Conservation (phyloP, 2,888 invertebrate species). For the Ochropacha duplaris region DNA sequence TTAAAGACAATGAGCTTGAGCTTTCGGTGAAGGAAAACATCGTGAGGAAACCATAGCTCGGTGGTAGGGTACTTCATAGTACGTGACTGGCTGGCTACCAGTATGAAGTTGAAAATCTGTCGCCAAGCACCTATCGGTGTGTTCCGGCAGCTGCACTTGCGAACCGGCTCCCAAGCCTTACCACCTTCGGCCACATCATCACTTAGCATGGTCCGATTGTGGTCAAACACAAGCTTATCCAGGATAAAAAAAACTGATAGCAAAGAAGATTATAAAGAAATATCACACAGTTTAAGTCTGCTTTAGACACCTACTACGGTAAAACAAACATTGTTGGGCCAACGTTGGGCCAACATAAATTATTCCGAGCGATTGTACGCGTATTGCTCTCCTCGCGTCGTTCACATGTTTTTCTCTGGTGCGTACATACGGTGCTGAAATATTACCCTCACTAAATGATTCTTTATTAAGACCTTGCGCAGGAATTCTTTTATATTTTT, state of each 20-base stretch:
- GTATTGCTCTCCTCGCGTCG: neutral
- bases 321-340: neutral
- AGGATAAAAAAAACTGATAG: neutral
- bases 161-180: too few species aligned
- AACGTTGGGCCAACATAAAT: slow-evolving; percentile 4
- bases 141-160: too few species aligned
- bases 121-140: too few species aligned
- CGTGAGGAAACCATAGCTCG: too few species aligned
- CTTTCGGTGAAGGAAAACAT: too few species aligned
- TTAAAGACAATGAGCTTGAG: too few species aligned
- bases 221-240: too few species aligned
- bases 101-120: too few species aligned
- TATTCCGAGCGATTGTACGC: slow-evolving; percentile 4
- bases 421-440: slow-evolving; percentile 3
- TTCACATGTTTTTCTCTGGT: neutral
- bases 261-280: neutral
- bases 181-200: too few species aligned
- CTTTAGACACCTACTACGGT: neutral
- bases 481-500: slow-evolving; percentile 8
- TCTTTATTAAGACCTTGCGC: slow-evolving; percentile 6
- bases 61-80: too few species aligned
- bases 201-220: too few species aligned
- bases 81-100: too few species aligned
- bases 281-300: slow-evolving; percentile 1
- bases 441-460: slow-evolving; percentile 9